phyloP scores from a whole-genome alignment of 2,113 vertebrate species.

The Rhegmatorhina hoffmannsi region DNA sequence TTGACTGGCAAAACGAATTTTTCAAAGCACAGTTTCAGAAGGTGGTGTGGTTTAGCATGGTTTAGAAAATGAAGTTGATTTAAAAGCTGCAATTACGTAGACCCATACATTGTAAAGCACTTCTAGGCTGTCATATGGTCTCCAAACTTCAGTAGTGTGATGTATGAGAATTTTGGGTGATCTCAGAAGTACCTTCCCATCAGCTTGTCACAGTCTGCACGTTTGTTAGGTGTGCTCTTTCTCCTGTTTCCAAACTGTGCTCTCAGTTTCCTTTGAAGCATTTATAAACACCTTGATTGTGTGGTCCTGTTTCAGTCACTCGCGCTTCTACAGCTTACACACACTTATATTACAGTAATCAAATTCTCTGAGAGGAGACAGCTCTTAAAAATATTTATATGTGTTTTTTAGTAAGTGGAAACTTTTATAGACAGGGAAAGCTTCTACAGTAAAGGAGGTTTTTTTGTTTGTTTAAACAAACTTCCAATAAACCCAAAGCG shows the following conservation, averaged over 20 bases:
- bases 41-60: neutral
- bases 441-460: neutral
- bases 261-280: slow-evolving; percentile 3
- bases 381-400: slow-evolving; percentile 49
- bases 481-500: neutral
- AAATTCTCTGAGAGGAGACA: slow-evolving; percentile 13
- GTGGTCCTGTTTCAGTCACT: slow-evolving; percentile 8
- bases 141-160: neutral
- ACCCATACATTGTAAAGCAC: neutral
- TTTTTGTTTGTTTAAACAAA: slow-evolving; percentile 28
- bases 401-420: slow-evolving; percentile 1
- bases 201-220: neutral
- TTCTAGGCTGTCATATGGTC: neutral
- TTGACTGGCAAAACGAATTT: neutral
- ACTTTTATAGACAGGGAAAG: neutral
- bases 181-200: neutral
- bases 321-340: neutral
- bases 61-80: neutral
- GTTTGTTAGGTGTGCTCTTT: neutral
- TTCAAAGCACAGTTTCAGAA: neutral
- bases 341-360: slow-evolving; percentile 13
- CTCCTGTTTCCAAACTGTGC: neutral
- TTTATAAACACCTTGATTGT: slow-evolving; percentile 23
- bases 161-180: neutral
- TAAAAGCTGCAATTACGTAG: neutral